Base-by-base conservation (phyloP, 23 tunicate genomes). In the Styela plicata region DNA sequence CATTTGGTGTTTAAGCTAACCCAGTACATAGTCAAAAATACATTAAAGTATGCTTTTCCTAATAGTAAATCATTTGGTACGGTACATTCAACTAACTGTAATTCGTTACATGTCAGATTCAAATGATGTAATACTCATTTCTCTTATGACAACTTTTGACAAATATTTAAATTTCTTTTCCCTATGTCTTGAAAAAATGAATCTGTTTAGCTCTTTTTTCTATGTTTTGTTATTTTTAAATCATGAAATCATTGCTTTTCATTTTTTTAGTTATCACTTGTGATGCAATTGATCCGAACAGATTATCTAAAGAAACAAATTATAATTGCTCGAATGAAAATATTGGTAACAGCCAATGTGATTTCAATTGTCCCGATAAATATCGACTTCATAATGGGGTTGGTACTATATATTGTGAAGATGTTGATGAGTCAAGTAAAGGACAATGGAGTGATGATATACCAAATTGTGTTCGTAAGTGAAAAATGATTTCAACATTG, bases 391-490 rank as follows among this genome's bases (percentile, higher is more conserved):
- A 44, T 23, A 52, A 53, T 52, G 78, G 52, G 16, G 30, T 23
- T 21, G 2, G 24, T 44, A 53, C 27, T 10, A 52, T 76, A 1
- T 1, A 0, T 23, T 76, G 81, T 57, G 52, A 33, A 27, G 66
- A 76, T 53, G 64, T 36, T 24, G 66, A 76, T 29, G 66, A 22
- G 17, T 21, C 31, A 22, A 57, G 33, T 44, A 44, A 7, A 25
- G 81, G 81, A 76, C 17, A 76, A 76, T 76, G 81, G 81, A 76
- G 66, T 26, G 66, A 52, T 1, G 66, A 0, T 44, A 53, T 76
- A 53, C 81, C 81, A 10, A 29, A 36, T 33, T 76, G 81, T 53
- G 36, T 71, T 28, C 34, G 77, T 71, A 17, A 71, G 77, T 71
- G 17, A 18, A 5, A 26, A 66, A 26, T 28, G 16, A 44, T 5